Evolutionary conservation across 1,140 invertebrate genomes (phyloP).

Genomic region (Pachypsylla venusta): DNA sequence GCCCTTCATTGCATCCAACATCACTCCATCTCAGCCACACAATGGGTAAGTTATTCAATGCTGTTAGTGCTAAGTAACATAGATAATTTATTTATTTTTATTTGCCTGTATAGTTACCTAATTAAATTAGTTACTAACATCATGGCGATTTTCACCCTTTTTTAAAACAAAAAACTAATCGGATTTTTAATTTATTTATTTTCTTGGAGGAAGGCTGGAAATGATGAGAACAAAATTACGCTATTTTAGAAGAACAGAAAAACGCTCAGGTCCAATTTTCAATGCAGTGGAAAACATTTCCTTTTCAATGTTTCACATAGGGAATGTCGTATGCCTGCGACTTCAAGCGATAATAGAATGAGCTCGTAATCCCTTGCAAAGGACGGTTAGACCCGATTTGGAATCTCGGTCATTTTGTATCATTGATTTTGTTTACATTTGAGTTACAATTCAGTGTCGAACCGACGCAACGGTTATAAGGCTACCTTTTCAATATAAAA

Average conservation of each 20-base stretch:
- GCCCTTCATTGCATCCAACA: constrained; percentile 16
- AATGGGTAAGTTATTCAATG: not conserved
- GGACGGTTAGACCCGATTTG: no score
- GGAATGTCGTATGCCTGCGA: no score
- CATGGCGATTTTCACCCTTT: not conserved
- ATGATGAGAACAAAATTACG: not conserved
- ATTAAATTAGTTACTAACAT: not conserved
- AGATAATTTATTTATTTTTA: no score
- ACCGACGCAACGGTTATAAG: not conserved
- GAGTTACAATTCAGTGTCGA: not conserved
- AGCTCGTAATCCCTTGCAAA: not conserved
- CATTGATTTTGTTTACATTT: no score
- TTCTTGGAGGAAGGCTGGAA: not conserved
- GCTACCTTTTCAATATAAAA: not conserved
- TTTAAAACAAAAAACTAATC: not conserved
- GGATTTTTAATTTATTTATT: not conserved
- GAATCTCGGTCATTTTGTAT: no score
- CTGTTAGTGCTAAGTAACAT: no score
- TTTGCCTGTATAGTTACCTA: not conserved
- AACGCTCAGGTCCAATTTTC: no score
- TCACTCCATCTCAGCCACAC: constrained; percentile 14
- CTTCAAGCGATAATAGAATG: not conserved
- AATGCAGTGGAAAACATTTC: no score
- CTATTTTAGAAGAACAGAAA: no score
- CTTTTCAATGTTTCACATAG: no score